A percentile compares a stretch with the other conserved stretches of the same genome.
Conservation (phyloP, 1,140 invertebrate species). For the Charaxes varanes region DNA sequence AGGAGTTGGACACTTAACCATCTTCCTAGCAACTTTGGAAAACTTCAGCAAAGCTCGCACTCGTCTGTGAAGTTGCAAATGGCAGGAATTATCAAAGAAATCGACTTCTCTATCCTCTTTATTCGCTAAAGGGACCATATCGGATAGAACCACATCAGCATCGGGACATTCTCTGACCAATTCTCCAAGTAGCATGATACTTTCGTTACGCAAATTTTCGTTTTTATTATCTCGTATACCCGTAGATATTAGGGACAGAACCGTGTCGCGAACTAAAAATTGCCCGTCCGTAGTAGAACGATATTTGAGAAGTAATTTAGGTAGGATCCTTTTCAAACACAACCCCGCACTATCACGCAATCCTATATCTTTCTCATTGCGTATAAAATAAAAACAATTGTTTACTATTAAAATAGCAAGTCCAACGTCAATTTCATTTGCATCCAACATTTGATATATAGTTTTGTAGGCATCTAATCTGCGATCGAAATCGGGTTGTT, state of each 20-base stretch:
- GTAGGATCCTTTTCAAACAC: slow-evolving; percentile 80
- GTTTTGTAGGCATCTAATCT: slow-evolving; percentile 83
- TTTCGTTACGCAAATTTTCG: slow-evolving; percentile 82
- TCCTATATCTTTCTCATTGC: slow-evolving; percentile 87
- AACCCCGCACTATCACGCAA: slow-evolving; percentile 85
- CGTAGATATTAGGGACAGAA: slow-evolving; percentile 80
- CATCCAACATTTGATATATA: slow-evolving; percentile 77
- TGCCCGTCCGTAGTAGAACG: slow-evolving; percentile 71
- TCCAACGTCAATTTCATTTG: slow-evolving; percentile 76
- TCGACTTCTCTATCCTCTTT: slow-evolving; percentile 89
- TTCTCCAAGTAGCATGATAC: slow-evolving; percentile 83
- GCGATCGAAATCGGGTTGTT: slow-evolving; percentile 92
- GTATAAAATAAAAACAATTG: slow-evolving; percentile 88
- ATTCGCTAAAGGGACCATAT: slow-evolving; percentile 82
- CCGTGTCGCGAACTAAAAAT: slow-evolving; percentile 82
- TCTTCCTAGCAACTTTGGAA: slow-evolving; percentile 75
- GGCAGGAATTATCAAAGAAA: slow-evolving; percentile 95
- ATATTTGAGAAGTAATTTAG: slow-evolving; percentile 74
- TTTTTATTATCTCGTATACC: slow-evolving; percentile 80
- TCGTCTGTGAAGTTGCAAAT: slow-evolving; percentile 89
- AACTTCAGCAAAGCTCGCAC: slow-evolving; percentile 85
- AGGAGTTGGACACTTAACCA: slow-evolving; percentile 76
- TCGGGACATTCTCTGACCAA: slow-evolving; percentile 82
- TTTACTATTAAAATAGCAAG: slow-evolving; percentile 84
- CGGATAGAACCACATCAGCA: slow-evolving; percentile 81